phyloP scores from a whole-genome alignment of 2,113 vertebrate genomes.

The Empidonax alnorum region DNA sequence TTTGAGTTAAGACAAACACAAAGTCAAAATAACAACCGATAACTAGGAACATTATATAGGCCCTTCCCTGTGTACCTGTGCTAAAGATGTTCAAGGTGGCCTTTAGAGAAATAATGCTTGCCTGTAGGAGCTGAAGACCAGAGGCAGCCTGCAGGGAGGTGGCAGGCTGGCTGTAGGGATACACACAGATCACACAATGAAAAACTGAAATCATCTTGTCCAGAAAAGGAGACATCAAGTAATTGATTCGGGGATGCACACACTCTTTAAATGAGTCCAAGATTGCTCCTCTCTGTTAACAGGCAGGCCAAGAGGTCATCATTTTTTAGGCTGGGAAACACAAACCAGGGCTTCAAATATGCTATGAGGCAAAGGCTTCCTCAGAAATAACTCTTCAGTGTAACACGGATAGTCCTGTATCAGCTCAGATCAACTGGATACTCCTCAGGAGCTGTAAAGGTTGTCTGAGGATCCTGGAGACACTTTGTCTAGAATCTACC shows the following conservation, averaged over 20 bases:
- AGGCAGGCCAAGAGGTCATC: not conserved
- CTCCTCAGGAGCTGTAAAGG: not conserved
- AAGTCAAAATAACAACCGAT: not conserved
- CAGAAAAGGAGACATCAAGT: not conserved
- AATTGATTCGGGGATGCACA: not conserved
- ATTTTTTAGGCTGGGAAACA: not conserved
- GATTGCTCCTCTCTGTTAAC: not conserved
- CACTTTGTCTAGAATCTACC: not conserved
- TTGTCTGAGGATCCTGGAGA: not conserved
- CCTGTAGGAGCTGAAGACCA: not conserved
- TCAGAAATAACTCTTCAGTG: not conserved
- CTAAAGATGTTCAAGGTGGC: not conserved
- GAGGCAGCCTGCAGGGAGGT: not conserved
- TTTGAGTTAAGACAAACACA: not conserved
- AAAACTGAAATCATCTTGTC: not conserved
- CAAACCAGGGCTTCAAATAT: not conserved
- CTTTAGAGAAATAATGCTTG: not conserved
- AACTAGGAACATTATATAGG: not conserved
- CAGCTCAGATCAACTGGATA: not conserved
- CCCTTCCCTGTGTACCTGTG: not conserved
- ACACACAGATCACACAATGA: not conserved
- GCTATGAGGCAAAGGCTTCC: not conserved
- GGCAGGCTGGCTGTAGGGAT: not conserved
- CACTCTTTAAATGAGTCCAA: not conserved
- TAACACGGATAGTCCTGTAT: not conserved